Evolutionary conservation across 2,797 vertebrate species (phyloP).

Genomic region (Neosilurus mollespiculum): DNA sequence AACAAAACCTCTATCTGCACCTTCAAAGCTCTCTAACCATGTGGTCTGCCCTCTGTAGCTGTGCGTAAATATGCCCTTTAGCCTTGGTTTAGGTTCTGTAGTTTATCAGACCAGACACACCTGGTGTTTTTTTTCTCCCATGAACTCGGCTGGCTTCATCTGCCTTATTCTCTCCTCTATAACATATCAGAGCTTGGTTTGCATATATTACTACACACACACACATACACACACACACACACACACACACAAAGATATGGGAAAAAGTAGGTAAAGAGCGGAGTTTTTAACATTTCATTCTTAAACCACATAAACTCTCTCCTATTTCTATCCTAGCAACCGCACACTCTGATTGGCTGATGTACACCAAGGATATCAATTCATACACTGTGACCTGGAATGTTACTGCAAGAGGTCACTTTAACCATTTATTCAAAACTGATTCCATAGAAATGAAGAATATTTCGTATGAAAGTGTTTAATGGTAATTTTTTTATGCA

Average conservation of each 20-base stretch:
- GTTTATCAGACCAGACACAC: constrained; percentile 1
- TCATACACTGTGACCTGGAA: too few species aligned
- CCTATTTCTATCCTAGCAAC: too few species aligned
- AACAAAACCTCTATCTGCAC: constrained; percentile 28
- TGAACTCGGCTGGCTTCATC: not conserved
- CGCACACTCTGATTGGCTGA: too few species aligned
- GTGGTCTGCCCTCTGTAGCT: constrained; percentile 14
- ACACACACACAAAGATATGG: not conserved
- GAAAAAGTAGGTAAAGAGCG: not conserved
- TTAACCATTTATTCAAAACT: too few species aligned
- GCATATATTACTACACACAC: too few species aligned
- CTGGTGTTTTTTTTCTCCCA: not conserved
- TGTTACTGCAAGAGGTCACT: too few species aligned
- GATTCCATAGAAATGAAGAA: too few species aligned
- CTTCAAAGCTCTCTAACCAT: constrained; percentile 37
- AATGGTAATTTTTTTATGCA: too few species aligned
- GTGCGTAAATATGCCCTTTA: constrained; percentile 52
- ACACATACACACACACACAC: not conserved
- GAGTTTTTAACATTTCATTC: not conserved
- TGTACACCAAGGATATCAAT: too few species aligned
- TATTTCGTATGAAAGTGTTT: too few species aligned
- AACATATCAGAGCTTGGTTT: too few species aligned
- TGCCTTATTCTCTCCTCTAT: not conserved
- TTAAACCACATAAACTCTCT: too few species aligned
- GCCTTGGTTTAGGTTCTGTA: not conserved